Conservation (phyloP, 1,140 invertebrate species). For the Bombus confusus region DNA sequence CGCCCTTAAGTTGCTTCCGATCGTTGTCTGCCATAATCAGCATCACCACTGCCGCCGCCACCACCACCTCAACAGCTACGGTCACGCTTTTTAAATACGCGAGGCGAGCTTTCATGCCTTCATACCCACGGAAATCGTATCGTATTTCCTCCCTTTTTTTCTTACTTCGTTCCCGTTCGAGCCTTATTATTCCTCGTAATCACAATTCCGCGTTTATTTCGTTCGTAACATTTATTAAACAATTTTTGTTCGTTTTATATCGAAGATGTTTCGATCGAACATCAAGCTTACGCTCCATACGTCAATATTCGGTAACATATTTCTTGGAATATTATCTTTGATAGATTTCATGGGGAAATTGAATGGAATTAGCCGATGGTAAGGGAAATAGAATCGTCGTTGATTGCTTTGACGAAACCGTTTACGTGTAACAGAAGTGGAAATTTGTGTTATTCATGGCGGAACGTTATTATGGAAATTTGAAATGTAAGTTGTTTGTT, state of each 20-base stretch:
- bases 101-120: constrained; percentile 50
- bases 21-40: constrained; percentile 61
- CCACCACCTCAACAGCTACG: constrained; percentile 60
- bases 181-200: neutral
- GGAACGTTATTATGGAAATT: constrained; percentile 17
- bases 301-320: no score
- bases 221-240: neutral
- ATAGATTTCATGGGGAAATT: neutral
- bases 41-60: constrained; percentile 46
- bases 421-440: neutral
- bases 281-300: no score
- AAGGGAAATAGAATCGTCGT: neutral
- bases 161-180: neutral
- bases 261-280: neutral
- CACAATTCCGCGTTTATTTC: neutral
- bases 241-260: neutral
- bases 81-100: constrained; percentile 74
- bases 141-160: neutral
- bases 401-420: neutral
- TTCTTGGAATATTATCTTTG: no score
- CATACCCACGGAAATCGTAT: constrained; percentile 26
- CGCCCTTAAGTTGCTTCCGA: constrained; percentile 71
- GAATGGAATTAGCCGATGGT: no score
- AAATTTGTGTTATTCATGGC: neutral
- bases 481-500: constrained; percentile 15